Evolutionary conservation across 1,140 invertebrate genomes (phyloP).

Genomic region (Zaprionus gabonicus): DNA sequence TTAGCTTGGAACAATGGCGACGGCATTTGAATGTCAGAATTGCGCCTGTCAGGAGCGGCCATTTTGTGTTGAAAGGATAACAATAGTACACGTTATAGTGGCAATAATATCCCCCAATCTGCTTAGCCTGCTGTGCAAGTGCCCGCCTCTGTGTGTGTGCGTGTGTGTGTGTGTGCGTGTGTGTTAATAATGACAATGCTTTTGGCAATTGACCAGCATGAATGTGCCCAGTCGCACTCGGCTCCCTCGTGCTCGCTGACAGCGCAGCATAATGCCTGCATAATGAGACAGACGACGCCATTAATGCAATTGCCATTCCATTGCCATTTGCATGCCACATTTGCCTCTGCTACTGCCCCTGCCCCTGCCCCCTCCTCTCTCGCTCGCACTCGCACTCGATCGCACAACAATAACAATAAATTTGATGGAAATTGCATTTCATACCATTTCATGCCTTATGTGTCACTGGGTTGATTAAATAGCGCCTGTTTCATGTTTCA

Average conservation of each 20-base stretch:
- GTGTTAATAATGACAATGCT: slow-evolving; percentile 65
- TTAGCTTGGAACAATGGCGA: slow-evolving; percentile 69
- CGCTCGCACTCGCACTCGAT: slow-evolving; percentile 18
- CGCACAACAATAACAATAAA: slow-evolving; percentile 73
- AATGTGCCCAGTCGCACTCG: slow-evolving; percentile 52
- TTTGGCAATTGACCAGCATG: slow-evolving; percentile 80
- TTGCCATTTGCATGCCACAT: slow-evolving; percentile 73
- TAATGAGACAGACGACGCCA: slow-evolving; percentile 55
- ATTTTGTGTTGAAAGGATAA: slow-evolving; percentile 80
- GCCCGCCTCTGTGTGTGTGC: slow-evolving; percentile 9
- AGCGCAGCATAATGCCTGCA: slow-evolving; percentile 61
- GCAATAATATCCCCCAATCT: slow-evolving; percentile 68
- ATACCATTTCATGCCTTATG: slow-evolving; percentile 71
- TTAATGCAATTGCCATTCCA: slow-evolving; percentile 79
- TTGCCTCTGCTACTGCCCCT: slow-evolving; percentile 28
- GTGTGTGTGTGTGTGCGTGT: slow-evolving; percentile 10
- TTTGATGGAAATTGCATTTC: slow-evolving; percentile 79
- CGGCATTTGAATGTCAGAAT: slow-evolving; percentile 69
- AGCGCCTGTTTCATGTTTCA: slow-evolving; percentile 29
- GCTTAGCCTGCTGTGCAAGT: slow-evolving; percentile 57
- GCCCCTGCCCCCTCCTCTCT: not conserved
- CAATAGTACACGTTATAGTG: slow-evolving; percentile 61
- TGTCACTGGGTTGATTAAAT: slow-evolving; percentile 70
- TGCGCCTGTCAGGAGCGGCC: slow-evolving; percentile 50
- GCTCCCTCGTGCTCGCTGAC: not conserved